Evolutionary conservation across 2,888 invertebrate genomes (phyloP).

Genomic region (Drosophila emarginata): DNA sequence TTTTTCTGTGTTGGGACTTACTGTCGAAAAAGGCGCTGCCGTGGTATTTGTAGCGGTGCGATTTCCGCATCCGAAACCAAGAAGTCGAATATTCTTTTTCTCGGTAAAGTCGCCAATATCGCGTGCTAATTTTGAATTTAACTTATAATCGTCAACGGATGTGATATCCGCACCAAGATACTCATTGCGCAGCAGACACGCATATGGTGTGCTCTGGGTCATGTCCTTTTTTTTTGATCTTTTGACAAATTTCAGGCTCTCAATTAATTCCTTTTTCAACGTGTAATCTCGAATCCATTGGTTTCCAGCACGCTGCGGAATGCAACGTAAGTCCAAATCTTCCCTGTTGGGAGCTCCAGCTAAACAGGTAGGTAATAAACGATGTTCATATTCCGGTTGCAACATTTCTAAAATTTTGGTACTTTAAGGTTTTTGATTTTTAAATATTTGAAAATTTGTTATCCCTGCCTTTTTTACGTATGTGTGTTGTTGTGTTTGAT

Average conservation of each 20-base stretch:
- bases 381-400: conserved; percentile 37
- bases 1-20: conserved; percentile 25
- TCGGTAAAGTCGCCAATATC: conserved; percentile 27
- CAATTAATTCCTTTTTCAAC: not conserved
- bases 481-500: conserved; percentile 8
- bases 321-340: conserved; percentile 29
- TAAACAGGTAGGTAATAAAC: conserved; percentile 19
- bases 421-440: not conserved
- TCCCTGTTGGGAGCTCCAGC: conserved; percentile 1
- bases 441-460: not conserved
- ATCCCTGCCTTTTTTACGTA: not conserved
- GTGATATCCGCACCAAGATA: conserved; percentile 20
- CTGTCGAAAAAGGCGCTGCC: conserved; percentile 7
- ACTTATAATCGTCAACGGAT: conserved; percentile 23
- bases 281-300: conserved; percentile 24
- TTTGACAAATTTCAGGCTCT: not conserved
- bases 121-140: not conserved
- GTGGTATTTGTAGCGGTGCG: not conserved
- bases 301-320: conserved; percentile 26
- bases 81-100: conserved; percentile 23
- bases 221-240: not conserved
- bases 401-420: conserved; percentile 25
- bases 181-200: conserved; percentile 36
- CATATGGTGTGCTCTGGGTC: conserved; percentile 14
- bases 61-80: not conserved